Conservation (phyloP, 2,113 vertebrate species). For the Gorsachius goisagi region DNA sequence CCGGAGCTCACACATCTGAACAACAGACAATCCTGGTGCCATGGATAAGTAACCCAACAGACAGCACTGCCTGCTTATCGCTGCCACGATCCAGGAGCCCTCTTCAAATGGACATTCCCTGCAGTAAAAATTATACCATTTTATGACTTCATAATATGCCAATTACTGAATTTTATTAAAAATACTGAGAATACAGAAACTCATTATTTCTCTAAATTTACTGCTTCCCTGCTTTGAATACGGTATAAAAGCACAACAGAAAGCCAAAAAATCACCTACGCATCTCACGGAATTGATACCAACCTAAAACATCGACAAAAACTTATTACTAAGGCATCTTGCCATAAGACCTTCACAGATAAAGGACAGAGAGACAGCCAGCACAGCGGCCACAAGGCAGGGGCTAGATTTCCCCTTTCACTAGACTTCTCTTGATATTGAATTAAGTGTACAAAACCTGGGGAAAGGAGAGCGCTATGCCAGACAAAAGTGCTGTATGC, state of each 20-base stretch:
- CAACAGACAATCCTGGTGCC: slow-evolving; percentile 55
- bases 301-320: not conserved
- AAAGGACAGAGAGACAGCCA: not conserved
- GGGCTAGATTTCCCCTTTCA: not conserved
- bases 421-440: not conserved
- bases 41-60: slow-evolving; percentile 56
- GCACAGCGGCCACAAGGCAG: not conserved
- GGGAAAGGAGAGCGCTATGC: not conserved
- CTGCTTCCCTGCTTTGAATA: not conserved
- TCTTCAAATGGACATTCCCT: not conserved
- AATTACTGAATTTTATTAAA: not conserved
- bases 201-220: not conserved
- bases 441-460: not conserved
- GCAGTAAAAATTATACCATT: not conserved
- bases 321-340: not conserved
- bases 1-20: slow-evolving; percentile 59
- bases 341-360: not conserved
- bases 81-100: not conserved
- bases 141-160: not conserved
- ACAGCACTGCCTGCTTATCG: slow-evolving; percentile 25
- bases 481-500: not conserved
- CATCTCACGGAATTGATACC: not conserved
- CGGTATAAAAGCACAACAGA: not conserved
- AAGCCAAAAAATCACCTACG: not conserved
- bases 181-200: not conserved